Evolutionary conservation across 2,888 invertebrate genomes (phyloP).

Genomic region (Frankliniella fusca): DNA sequence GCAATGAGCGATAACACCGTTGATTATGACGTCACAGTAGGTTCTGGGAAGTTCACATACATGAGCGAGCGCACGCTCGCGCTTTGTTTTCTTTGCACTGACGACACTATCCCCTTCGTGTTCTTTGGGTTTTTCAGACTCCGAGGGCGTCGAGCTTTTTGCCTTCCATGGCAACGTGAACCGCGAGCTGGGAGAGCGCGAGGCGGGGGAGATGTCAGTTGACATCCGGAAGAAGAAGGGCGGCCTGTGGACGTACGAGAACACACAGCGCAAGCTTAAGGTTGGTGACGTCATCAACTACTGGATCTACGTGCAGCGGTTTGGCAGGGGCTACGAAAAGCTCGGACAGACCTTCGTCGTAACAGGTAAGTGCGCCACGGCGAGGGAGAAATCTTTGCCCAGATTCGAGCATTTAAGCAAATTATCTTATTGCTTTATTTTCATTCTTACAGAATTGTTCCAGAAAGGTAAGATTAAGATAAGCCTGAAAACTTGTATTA

Average conservation of each 20-base stretch:
- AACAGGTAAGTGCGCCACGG: slow-evolving; percentile 47
- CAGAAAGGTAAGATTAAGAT: no score
- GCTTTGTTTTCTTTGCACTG: no score
- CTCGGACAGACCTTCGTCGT: slow-evolving; percentile 58
- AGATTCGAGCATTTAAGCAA: no score
- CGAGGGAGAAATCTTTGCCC: neutral
- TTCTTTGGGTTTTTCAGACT: slow-evolving; percentile 47
- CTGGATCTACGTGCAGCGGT: slow-evolving; percentile 46
- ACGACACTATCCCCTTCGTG: no score
- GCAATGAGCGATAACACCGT: no score
- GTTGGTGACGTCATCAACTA: slow-evolving; percentile 46
- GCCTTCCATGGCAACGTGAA: slow-evolving; percentile 64
- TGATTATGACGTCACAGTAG: no score
- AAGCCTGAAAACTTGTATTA: no score
- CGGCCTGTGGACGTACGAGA: slow-evolving; percentile 44
- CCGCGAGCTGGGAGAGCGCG: slow-evolving; percentile 43
- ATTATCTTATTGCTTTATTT: neutral
- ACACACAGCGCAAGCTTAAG: slow-evolving; percentile 41
- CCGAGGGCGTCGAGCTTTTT: slow-evolving; percentile 53
- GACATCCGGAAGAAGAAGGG: slow-evolving; percentile 41
- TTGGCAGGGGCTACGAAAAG: slow-evolving; percentile 45
- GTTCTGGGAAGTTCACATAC: no score
- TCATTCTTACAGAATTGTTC: neutral
- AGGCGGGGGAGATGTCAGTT: slow-evolving; percentile 44
- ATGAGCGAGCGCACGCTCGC: no score